Base-by-base conservation (phyloP, 2,888 invertebrate genomes). In the Caradrina clavipalpis region DNA sequence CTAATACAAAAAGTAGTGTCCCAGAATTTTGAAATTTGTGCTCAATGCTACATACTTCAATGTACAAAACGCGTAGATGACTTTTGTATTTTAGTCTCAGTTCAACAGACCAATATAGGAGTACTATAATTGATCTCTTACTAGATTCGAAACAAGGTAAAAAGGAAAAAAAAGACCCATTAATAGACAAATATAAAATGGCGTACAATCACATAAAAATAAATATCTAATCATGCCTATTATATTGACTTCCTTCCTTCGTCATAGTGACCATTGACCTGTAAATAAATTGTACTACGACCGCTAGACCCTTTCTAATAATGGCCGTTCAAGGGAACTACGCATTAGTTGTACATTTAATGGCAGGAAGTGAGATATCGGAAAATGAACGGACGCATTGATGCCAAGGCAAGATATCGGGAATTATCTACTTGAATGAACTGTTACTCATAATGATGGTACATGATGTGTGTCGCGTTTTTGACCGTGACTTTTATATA, bases 351-450 rank as follows among this genome's bases (percentile, higher is more conserved):
- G 65, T 63, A 73, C 56, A 70, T 50, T 49, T 82, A 78, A 82
- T 75, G 54, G 54, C 78, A 75, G 86, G 85, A 87, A 78, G 69
- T 69, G 64, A 62, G 60, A 81, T 81, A 80, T 79, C 77, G 70
- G 72, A 65, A 75, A 76, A 73, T 54, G 69, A 78, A 61, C 67
- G 73, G 74, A 79, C 45, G 68, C 72, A 56, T 73, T 64, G 76
- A 80, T 75, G 70, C 65, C 73, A 80, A 75, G 78, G 76, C 73
- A 73, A 75, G 73, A 71, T 76, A 83, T 70, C 50, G 53, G 19
- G 45, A 26, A 62, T 66, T 69, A 71, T 80, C 76, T 57, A 70
- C 55, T 73, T 64, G 35, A 65, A 71, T 62, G 45, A 64, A 69
- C 11, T 47, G 57, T 62, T 66, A 64, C 42, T 82, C 47, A 51